phyloP scores from a whole-genome alignment of 2,797 vertebrate species.

The Poecilia velifera region DNA sequence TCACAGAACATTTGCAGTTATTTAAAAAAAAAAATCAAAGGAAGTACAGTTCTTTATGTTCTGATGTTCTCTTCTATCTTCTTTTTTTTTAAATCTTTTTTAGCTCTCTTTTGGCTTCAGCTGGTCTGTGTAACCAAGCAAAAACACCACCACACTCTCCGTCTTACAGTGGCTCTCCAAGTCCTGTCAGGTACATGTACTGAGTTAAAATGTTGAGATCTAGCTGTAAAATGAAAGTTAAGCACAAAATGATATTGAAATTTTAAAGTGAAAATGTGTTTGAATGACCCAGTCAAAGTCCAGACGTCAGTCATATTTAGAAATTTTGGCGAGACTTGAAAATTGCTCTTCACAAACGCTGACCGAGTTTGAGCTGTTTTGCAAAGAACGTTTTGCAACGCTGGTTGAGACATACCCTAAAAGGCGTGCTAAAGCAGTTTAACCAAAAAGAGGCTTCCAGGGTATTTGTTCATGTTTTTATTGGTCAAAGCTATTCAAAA shows the following conservation, averaged over 20 bases:
- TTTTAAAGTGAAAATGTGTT: not conserved
- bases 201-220: not conserved
- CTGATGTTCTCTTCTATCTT: not conserved
- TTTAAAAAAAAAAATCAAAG: not conserved
- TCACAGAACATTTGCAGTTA: not conserved
- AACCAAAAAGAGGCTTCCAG: not conserved
- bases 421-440: not conserved
- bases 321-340: not conserved
- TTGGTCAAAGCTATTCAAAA: not conserved
- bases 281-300: not conserved
- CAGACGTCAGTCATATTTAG: not conserved
- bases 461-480: not conserved
- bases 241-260: not conserved
- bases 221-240: not conserved
- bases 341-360: not conserved
- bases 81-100: constrained; percentile 37
- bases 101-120: constrained; percentile 89
- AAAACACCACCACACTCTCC: constrained; percentile 91
- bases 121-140: constrained; percentile 86
- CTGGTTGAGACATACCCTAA: not conserved
- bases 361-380: not conserved
- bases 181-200: constrained; percentile 84
- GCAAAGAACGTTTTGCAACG: not conserved
- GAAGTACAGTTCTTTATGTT: constrained; percentile 1
- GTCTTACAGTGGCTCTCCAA: constrained; percentile 86